These are phyloP conservation scores for Callorhinus ursinus DNA, from an alignment of 2,113 vertebrate genomes.

Conservation along the genomic window DNA sequence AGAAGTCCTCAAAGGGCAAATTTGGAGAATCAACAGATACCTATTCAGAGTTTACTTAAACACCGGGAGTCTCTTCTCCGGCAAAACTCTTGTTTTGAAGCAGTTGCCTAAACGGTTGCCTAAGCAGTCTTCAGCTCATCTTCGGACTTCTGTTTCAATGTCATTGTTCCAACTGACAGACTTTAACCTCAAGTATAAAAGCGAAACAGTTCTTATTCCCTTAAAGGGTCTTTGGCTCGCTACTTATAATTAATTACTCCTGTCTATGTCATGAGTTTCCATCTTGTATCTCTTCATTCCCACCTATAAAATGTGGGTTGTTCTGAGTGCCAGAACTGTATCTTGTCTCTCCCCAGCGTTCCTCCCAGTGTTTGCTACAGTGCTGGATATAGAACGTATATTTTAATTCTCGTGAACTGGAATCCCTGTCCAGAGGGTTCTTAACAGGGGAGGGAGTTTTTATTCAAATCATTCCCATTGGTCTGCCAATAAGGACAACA, in stretches of 20 bases:
- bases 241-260: neutral
- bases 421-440: neutral
- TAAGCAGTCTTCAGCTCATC: neutral
- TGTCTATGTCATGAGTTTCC: neutral
- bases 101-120: neutral
- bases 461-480: neutral
- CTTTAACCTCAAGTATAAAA: slow-evolving; percentile 20
- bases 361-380: neutral
- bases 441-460: neutral
- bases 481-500: neutral
- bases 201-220: neutral
- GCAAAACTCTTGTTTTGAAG: neutral
- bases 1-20: neutral
- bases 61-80: neutral
- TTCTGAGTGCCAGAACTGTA: neutral
- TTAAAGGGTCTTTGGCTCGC: neutral
- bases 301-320: neutral
- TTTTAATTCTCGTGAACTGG: slow-evolving; percentile 40
- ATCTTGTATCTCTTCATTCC: neutral
- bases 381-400: neutral
- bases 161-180: neutral
- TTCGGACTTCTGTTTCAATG: neutral
- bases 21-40: neutral
- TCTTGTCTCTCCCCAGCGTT: neutral
- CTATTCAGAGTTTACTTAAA: neutral